Evolutionary conservation across 2,113 vertebrate species (phyloP).

Genomic region (Bubo blakistoni): DNA sequence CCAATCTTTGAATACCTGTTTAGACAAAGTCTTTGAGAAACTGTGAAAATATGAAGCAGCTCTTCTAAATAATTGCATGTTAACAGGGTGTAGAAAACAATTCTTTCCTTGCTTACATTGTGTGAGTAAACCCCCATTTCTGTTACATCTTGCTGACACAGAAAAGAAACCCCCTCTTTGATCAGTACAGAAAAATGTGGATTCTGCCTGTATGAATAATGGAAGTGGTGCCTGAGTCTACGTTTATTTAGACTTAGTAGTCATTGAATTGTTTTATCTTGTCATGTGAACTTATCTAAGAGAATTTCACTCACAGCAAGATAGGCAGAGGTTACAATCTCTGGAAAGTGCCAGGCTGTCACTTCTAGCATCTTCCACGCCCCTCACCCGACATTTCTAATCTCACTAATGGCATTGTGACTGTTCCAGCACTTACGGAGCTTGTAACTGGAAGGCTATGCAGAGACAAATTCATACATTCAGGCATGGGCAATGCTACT

Average conservation of each 20-base stretch:
- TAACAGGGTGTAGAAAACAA: accelerated
- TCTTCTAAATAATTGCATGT: background rate
- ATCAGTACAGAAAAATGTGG: background rate
- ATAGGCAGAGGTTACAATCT: background rate
- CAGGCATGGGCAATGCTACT: background rate
- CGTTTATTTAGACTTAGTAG: background rate
- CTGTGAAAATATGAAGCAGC: background rate
- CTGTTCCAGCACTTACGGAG: background rate
- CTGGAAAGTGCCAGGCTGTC: background rate
- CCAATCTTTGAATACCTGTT: background rate
- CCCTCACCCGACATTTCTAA: background rate
- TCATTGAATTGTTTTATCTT: background rate
- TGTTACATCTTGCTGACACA: background rate
- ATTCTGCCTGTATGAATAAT: background rate
- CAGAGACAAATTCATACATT: background rate
- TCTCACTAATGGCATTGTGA: background rate
- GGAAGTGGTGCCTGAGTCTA: background rate
- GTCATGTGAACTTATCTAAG: background rate
- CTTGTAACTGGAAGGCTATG: background rate
- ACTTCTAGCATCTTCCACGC: background rate
- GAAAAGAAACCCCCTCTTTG: background rate
- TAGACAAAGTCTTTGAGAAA: background rate
- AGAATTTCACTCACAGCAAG: background rate
- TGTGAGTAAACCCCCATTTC: background rate
- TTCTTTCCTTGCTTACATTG: background rate